A percentile compares a stretch with the other conserved stretches of the same genome.
phyloP scores from a whole-genome alignment of 2,888 invertebrate species.

The Drosophila subsilvestris region DNA sequence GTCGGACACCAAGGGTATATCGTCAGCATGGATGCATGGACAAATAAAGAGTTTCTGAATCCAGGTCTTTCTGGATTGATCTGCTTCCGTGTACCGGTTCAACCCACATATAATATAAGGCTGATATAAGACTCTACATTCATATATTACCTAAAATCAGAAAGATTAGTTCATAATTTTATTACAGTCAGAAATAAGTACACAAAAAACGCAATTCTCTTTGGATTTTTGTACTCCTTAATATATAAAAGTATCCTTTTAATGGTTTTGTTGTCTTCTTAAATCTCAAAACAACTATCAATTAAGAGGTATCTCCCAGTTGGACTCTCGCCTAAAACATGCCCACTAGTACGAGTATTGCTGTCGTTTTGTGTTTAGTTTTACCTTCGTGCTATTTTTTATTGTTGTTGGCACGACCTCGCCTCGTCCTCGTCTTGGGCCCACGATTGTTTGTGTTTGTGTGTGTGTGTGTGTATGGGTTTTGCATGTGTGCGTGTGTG shows the following conservation, averaged over 20 bases:
- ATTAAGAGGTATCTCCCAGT: background rate
- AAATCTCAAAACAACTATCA: background rate
- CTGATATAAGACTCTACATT: too few species aligned
- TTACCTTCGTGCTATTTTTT: slow-evolving; percentile 64
- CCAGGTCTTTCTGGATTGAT: too few species aligned
- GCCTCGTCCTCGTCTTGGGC: slow-evolving; percentile 47
- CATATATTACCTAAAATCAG: too few species aligned
- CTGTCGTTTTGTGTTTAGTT: slow-evolving; percentile 18
- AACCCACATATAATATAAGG: too few species aligned
- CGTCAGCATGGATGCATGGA: background rate
- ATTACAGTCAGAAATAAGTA: too few species aligned
- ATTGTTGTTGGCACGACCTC: slow-evolving; percentile 60
- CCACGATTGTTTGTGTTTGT: background rate
- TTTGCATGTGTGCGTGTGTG: slow-evolving; percentile 40
- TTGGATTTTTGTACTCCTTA: too few species aligned
- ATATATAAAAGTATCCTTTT: too few species aligned
- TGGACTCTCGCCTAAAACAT: background rate
- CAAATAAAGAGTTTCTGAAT: background rate
- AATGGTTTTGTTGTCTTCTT: slow-evolving; percentile 12
- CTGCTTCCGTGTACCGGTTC: too few species aligned
- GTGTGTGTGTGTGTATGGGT: slow-evolving; percentile 5
- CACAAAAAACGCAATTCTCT: too few species aligned
- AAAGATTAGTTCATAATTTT: too few species aligned
- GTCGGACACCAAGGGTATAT: background rate
- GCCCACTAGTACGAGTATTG: background rate